These are phyloP conservation scores for Meloidogyne floridensis DNA, from an alignment of 1,140 invertebrate species.

Conservation along the genomic window DNA sequence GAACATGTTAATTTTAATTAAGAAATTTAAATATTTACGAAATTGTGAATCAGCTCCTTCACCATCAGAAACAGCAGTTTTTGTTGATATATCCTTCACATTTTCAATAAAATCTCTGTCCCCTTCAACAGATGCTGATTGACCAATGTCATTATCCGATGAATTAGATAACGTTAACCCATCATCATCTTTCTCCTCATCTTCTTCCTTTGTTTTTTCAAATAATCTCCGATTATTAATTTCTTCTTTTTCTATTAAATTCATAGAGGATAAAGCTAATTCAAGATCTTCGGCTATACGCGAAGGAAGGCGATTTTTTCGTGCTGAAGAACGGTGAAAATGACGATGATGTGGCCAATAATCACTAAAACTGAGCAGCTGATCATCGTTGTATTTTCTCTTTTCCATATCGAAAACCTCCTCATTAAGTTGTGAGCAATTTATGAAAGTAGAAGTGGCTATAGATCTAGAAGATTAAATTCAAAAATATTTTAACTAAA, in stretches of 20 bases:
- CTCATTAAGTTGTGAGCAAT: conserved; percentile 35
- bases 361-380: neutral
- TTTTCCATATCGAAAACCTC: conserved; percentile 23
- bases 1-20: no score
- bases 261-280: neutral
- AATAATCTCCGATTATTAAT: conserved; percentile 10
- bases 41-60: conserved; percentile 5
- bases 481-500: neutral
- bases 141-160: neutral
- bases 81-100: neutral
- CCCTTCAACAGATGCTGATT: neutral
- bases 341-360: neutral
- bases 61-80: neutral
- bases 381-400: neutral
- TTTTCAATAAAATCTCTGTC: conserved; percentile 3
- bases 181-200: conserved; percentile 2
- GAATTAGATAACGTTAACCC: neutral
- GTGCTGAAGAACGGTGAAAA: neutral
- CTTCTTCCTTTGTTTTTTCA: neutral
- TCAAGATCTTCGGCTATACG: neutral
- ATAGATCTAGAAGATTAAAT: conserved; percentile 30
- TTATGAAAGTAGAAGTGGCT: conserved; percentile 16
- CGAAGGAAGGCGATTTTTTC: neutral
- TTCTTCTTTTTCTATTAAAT: neutral
- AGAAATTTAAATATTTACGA: neutral